These are phyloP conservation scores for Luperina nickerlii DNA, from an alignment of 2,888 invertebrate species.

Conservation along the genomic window DNA sequence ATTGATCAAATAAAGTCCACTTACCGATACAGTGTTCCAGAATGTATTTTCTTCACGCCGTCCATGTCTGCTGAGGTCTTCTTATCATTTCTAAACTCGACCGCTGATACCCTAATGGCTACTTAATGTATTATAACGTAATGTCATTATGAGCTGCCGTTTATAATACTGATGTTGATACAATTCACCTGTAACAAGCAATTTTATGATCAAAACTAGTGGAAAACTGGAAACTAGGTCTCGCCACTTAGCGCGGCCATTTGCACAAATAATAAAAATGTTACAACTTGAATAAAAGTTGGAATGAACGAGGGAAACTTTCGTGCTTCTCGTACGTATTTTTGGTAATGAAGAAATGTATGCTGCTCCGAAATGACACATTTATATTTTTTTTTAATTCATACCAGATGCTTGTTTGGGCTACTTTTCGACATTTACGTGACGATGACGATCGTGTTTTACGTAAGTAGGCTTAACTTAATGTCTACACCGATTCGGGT, in stretches of 20 bases:
- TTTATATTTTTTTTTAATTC: slow-evolving; percentile 19
- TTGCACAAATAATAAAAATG: slow-evolving; percentile 61
- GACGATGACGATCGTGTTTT: slow-evolving; percentile 19
- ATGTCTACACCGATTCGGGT: slow-evolving; percentile 41
- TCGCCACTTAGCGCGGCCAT: slow-evolving; percentile 41
- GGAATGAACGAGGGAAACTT: slow-evolving; percentile 49
- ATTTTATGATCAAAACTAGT: slow-evolving; percentile 37
- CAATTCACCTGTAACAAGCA: slow-evolving; percentile 77
- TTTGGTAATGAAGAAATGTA: slow-evolving; percentile 53
- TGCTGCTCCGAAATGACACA: slow-evolving; percentile 33
- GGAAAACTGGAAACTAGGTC: slow-evolving; percentile 51
- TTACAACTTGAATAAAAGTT: slow-evolving; percentile 47
- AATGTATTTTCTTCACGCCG: slow-evolving; percentile 90
- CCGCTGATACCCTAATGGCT: slow-evolving; percentile 76
- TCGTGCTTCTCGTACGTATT: slow-evolving; percentile 30
- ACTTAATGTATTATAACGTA: slow-evolving; percentile 77
- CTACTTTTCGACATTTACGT: slow-evolving; percentile 33
- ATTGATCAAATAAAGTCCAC: slow-evolving; percentile 62
- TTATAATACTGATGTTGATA: slow-evolving; percentile 69
- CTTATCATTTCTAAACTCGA: slow-evolving; percentile 84
- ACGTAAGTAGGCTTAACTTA: slow-evolving; percentile 39
- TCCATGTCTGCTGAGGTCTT: slow-evolving; percentile 83
- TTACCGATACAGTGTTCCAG: slow-evolving; percentile 89
- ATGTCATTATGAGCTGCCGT: slow-evolving; percentile 80
- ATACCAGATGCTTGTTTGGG: slow-evolving; percentile 3